Conservation (phyloP, 2,888 invertebrate genomes). For the Habroteleia sp. region DNA sequence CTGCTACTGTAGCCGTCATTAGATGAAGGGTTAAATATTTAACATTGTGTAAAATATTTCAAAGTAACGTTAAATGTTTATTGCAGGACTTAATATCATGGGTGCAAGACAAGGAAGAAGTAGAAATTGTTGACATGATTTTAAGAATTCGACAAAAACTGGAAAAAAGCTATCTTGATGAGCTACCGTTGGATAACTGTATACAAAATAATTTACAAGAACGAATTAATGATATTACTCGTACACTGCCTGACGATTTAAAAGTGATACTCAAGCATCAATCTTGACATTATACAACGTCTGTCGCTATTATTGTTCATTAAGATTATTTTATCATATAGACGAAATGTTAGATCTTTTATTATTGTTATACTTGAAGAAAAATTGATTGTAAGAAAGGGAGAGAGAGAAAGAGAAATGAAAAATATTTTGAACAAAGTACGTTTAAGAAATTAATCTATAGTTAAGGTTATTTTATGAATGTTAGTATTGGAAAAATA, state of each 20-base stretch:
- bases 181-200: conserved; percentile 83
- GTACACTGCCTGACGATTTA: conserved; percentile 92
- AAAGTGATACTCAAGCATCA: conserved; percentile 88
- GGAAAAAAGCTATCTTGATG: conserved; percentile 84
- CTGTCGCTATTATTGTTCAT: conserved; percentile 35
- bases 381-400: not conserved
- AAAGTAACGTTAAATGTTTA: not conserved
- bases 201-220: conserved; percentile 86
- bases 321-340: conserved; percentile 25
- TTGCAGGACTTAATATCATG: conserved; percentile 91
- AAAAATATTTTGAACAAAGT: conserved; percentile 5
- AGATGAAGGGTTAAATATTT: no score
- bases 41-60: not conserved
- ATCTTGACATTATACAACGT: conserved; percentile 78
- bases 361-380: conserved; percentile 26
- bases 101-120: conserved; percentile 96
- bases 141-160: conserved; percentile 94
- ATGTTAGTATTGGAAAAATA: no score
- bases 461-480: no score
- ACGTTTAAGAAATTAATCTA: not conserved
- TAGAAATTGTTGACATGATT: conserved; percentile 98
- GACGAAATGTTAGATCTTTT: conserved; percentile 11
- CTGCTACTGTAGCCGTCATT: no score
- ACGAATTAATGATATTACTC: conserved; percentile 90
- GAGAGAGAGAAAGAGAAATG: not conserved